Evolutionary conservation across 2,888 invertebrate species (phyloP), one percentile per base, ranked within the genome.

Genomic region (Cephus rjabovi): DNA sequence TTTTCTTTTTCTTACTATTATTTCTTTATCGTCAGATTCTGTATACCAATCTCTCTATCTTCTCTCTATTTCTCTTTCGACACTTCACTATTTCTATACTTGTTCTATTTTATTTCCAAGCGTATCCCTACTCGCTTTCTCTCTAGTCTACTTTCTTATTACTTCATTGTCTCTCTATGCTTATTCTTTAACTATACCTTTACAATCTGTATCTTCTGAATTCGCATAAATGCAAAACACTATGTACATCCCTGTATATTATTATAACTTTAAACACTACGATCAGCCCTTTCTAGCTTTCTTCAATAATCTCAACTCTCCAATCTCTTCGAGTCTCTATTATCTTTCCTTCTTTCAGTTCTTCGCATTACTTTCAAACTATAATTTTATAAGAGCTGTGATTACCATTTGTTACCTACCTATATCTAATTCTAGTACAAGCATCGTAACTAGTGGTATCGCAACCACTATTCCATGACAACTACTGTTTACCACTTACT

Each of bases 281-380:
- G 4, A 9, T 56, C 23, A 23, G 56, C 23, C 23, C 73, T 73
- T 34, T 37, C 69, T 34, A 12, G 23, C 9, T 74, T 23, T 34
- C 30, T 15, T 74, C n/a, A 35, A 30, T 23, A 35, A 30, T 34
- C 34, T 74, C 35, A 35, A 23, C 15, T n/a, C 56, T 9, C 2
- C 6, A 15, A 30, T 34, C 74, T 34, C 37, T 37, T 34, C 74
- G 33, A 30, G 12, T 34, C 75, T 81, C 69, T 77, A 69, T 74
- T 31, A 34, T 70, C 75, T 77, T 71, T 77, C 40, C 68, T 79
- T 76, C 30, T 71, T 74, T 34, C n/a, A 35, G 23, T 74, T 74
- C 74, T 56, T 56, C 56, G 56, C 23, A 56, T 56, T 34, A 34
- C 34, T 34, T n/a, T 37, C 30, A 34, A 76, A 12, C 68, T 76